Base-by-base conservation (phyloP, 2,113 vertebrate genomes). In the Caranx melampygus region DNA sequence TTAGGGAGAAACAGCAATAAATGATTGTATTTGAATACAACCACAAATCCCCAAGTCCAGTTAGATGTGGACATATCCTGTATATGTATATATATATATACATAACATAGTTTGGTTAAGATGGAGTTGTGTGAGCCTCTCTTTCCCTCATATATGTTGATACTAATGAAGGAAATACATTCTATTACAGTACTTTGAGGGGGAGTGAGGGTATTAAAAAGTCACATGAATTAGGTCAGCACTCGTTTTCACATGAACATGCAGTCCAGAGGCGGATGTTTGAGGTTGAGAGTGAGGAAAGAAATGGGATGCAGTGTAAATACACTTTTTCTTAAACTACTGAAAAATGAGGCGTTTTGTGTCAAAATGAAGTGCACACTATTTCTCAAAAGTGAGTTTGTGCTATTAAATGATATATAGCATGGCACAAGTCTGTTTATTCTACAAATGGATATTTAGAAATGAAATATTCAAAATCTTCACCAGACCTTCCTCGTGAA, bases 31-130 rank as follows among this genome's bases (percentile, higher is more conserved):
- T 69, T 79, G 42, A 60, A 21, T 64, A 35, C 11, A 35, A 70
- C 81, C 69, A 33, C 57, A 81, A 73, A 58, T 49, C 54, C 64
- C 49, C 8, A 35, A 51, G 47, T 75, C 26, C 26, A 3, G 14
- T 47, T 68, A 33, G 52, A 57, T n/a, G 33, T 15, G 13, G 62
- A 82, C 21, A 4, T 15, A 8, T 35, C n/a, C 52, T 66, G n/a
- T 37, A 37, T 37, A 37, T 37, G 8, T 37, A 37, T 37, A 4
- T 37, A 37, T 37, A 4, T 37, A 37, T 37, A 37, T 37, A 42
- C 10, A 42, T 42, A 42, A 42, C 11, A 9, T 8, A 70, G 42
- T 69, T 77, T 64, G 58, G 20, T 45, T 18, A 16, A 58, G 33
- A 47, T 20, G 0, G 26, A 26, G 26, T 26, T 26, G 26, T 26